A percentile compares a stretch with the other conserved stretches of the same genome.
These are phyloP conservation scores for Bubalus kerabau DNA, from an alignment of 2,113 vertebrate species.

Conservation along the genomic window DNA sequence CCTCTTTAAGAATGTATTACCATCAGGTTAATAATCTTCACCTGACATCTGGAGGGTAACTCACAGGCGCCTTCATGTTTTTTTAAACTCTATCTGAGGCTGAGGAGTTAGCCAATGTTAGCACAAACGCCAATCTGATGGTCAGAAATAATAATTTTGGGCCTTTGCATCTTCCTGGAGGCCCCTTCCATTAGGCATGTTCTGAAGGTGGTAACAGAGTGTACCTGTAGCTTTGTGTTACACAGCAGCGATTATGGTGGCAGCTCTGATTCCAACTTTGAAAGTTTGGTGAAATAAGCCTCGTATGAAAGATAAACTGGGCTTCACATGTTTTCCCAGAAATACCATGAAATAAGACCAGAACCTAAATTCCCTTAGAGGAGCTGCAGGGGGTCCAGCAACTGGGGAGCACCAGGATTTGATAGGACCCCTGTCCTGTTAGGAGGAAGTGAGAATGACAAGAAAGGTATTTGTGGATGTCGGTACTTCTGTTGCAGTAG, in stretches of 20 bases:
- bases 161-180: neutral
- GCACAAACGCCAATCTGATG: neutral
- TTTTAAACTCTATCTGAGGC: neutral
- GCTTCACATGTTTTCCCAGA: conserved; percentile 16
- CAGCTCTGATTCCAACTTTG: neutral
- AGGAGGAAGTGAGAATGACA: neutral
- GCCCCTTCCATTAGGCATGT: neutral
- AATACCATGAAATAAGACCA: neutral
- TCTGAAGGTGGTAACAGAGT: neutral
- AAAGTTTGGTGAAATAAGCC: neutral
- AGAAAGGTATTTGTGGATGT: neutral
- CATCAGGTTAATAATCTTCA: neutral
- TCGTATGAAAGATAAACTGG: conserved; percentile 9
- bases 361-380: neutral
- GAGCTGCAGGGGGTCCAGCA: neutral
- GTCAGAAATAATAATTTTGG: neutral
- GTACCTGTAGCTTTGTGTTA: neutral
- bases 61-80: neutral
- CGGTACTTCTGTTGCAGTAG: neutral
- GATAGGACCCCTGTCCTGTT: neutral
- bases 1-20: neutral
- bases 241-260: neutral
- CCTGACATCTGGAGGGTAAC: neutral
- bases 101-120: neutral
- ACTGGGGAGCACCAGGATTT: neutral